Percentiles rank a stretch among this genome's conserved stretches.
Conservation (phyloP, 2,888 invertebrate species). For the Epicampocera succincta region DNA sequence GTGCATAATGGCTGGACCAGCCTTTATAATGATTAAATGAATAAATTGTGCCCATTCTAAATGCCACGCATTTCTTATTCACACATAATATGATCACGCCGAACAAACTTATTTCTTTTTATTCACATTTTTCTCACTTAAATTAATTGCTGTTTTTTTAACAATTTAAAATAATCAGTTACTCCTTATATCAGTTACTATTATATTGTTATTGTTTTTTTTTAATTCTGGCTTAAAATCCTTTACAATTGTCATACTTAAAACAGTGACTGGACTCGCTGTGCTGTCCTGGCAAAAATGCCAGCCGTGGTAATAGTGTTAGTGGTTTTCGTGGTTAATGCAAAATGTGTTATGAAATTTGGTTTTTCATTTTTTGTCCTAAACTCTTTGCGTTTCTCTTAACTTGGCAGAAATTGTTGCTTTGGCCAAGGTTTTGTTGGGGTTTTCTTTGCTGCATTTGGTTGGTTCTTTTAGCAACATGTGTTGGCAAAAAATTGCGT, state of each 20-base stretch:
- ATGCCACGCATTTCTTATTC: too few relatives aligned
- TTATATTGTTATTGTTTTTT: neutral
- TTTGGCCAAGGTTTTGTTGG: neutral
- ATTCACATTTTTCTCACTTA: too few relatives aligned
- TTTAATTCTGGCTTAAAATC: neutral
- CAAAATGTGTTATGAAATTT: conserved; percentile 15
- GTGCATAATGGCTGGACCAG: too few relatives aligned
- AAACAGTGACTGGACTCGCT: neutral
- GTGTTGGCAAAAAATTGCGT: neutral
- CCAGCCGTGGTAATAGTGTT: conserved; percentile 6
- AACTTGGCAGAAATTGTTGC: conserved; percentile 3
- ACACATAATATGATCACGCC: too few relatives aligned
- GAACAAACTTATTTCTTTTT: too few relatives aligned
- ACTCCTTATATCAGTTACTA: too few relatives aligned
- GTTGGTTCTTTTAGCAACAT: conserved; percentile 10
- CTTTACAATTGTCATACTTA: neutral
- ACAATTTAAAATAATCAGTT: too few relatives aligned
- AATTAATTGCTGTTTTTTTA: too few relatives aligned
- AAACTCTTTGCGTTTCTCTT: neutral
- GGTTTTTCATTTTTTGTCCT: neutral
- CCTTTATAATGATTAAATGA: too few relatives aligned
- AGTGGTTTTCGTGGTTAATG: conserved; percentile 6
- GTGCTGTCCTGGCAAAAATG: neutral
- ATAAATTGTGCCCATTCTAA: too few relatives aligned
- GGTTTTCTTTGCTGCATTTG: conserved; percentile 18